phyloP scores from a whole-genome alignment of 2,797 vertebrate genomes.

The Micropoecilia bifurca region DNA sequence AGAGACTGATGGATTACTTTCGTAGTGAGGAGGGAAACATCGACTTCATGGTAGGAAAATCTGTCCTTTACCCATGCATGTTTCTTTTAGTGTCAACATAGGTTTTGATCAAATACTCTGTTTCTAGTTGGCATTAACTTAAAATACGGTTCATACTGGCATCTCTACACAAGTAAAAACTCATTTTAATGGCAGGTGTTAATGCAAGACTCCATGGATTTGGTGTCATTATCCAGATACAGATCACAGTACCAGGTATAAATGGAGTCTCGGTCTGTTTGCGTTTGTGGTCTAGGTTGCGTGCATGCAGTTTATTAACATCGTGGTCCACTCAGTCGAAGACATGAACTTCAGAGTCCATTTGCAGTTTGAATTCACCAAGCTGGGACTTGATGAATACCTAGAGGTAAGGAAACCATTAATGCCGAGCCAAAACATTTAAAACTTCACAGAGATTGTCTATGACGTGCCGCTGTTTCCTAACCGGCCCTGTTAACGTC shows the following conservation, averaged over 20 bases:
- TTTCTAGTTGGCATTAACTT: background rate
- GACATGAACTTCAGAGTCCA: conserved; percentile 98
- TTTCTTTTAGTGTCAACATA: background rate
- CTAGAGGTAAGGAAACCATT: conserved; percentile 85
- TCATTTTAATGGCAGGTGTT: background rate
- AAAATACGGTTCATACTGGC: background rate
- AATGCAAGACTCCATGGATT: conserved; percentile 2
- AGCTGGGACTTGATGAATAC: conserved; percentile 94
- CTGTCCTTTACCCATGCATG: background rate
- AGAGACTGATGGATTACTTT: conserved; percentile 98
- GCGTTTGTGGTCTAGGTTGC: conserved; percentile 83
- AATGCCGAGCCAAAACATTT: background rate
- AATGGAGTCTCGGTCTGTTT: conserved; percentile 4
- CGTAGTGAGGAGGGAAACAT: conserved; percentile 96
- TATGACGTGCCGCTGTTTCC: background rate
- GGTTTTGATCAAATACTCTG: background rate
- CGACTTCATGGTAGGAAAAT: conserved; percentile 91
- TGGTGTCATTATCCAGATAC: background rate
- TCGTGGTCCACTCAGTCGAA: conserved; percentile 96
- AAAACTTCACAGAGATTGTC: background rate
- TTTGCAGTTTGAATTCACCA: conserved; percentile 95
- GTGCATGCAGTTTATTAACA: conserved; percentile 99
- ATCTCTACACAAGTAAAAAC: background rate
- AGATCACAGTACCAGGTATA: background rate
- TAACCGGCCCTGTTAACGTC: conserved; percentile 21